A percentile compares a stretch with the other conserved stretches of the same genome.
Conservation (phyloP, 1,140 invertebrate genomes). For the Thrips palmi region DNA sequence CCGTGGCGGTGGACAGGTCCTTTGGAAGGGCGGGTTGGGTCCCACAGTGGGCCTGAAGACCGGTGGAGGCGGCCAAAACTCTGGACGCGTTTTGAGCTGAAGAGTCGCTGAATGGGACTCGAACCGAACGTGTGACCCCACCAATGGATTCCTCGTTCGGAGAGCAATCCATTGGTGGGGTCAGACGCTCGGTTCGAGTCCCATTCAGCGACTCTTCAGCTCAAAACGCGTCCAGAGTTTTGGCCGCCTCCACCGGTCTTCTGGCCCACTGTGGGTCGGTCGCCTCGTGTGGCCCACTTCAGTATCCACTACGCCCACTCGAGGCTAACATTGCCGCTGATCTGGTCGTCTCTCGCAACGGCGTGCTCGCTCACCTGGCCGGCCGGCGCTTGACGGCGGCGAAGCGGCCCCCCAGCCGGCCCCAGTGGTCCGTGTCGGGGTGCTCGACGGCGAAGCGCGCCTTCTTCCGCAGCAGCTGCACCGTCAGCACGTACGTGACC, state of each 20-base stretch:
- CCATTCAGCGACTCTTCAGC: neutral
- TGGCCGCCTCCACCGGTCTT: neutral
- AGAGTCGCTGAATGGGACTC: no score
- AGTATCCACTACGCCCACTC: neutral
- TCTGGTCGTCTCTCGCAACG: conserved; percentile 7
- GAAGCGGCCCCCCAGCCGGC: conserved; percentile 27
- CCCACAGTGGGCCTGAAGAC: no score
- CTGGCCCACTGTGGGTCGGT: neutral
- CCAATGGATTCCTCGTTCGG: no score
- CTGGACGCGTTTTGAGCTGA: no score
- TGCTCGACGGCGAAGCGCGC: conserved; percentile 44
- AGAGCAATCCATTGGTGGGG: no score
- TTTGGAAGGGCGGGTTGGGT: no score
- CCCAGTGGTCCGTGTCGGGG: conserved; percentile 31
- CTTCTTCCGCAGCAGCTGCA: conserved; percentile 57
- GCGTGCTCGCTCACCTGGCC: conserved; percentile 4
- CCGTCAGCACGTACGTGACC: conserved; percentile 73
- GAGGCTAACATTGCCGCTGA: conserved; percentile 7
- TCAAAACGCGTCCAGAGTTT: neutral
- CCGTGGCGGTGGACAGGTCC: no score
- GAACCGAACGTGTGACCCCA: no score
- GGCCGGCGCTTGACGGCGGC: conserved; percentile 18
- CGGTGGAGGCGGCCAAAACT: no score
- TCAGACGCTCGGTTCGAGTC: neutral
- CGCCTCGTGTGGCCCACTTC: neutral